These are phyloP conservation scores for Drosophila micromelanica DNA, from an alignment of 1,140 invertebrate genomes.

Conservation along the genomic window DNA sequence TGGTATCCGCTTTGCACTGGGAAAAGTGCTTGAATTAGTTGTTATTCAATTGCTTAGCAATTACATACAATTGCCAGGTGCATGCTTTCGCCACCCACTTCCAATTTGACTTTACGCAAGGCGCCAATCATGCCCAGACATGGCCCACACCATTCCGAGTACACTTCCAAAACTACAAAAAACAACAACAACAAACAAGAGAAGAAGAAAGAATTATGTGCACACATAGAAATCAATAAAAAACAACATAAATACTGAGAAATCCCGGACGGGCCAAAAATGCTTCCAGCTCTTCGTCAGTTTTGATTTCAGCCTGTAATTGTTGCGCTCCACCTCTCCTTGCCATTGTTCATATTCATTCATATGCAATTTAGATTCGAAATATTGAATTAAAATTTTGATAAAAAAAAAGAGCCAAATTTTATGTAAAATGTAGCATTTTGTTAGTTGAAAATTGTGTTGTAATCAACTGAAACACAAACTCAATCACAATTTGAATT, in stretches of 20 bases:
- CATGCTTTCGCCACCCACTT: slow-evolving; percentile 93
- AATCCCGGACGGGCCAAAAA: slow-evolving; percentile 91
- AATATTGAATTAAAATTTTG: slow-evolving; percentile 29
- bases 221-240: no score
- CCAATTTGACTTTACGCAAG: slow-evolving; percentile 95
- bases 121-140: slow-evolving; percentile 94
- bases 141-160: slow-evolving; percentile 96
- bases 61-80: slow-evolving; percentile 90
- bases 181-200: neutral
- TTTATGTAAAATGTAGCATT: slow-evolving; percentile 15
- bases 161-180: slow-evolving; percentile 92
- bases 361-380: slow-evolving; percentile 19
- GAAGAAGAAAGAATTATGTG: no score
- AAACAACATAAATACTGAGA: slow-evolving; percentile 86
- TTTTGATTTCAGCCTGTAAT: slow-evolving; percentile 90
- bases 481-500: slow-evolving; percentile 9
- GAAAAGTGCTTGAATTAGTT: neutral
- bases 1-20: slow-evolving; percentile 90
- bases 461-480: slow-evolving; percentile 1
- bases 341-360: slow-evolving; percentile 77
- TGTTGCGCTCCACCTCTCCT: slow-evolving; percentile 91
- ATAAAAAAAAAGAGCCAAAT: slow-evolving; percentile 5
- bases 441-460: neutral
- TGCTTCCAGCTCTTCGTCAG: slow-evolving; percentile 93
- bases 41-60: neutral